Conservation (phyloP, 2,888 invertebrate genomes). For the Drosophila trichaetosa region DNA sequence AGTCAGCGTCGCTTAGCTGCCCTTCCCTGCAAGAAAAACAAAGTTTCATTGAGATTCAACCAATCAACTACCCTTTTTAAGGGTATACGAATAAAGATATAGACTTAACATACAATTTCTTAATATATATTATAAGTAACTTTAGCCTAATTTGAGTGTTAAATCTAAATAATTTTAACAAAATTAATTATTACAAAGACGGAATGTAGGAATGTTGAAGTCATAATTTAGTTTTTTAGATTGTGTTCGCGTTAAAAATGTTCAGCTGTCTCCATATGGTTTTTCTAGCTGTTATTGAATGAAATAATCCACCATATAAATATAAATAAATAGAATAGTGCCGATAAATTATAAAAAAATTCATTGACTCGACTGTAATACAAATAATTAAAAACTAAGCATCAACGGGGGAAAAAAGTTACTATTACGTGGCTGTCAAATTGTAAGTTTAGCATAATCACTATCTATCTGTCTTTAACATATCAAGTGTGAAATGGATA, state of each 20-base stretch:
- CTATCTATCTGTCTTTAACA: background rate
- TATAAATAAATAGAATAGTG: background rate
- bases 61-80: background rate
- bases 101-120: background rate
- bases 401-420: background rate
- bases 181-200: background rate
- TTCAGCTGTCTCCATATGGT: background rate
- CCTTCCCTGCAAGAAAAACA: background rate
- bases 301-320: background rate
- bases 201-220: background rate
- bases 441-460: background rate
- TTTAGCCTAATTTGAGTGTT: background rate
- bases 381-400: background rate
- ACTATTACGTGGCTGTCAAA: background rate
- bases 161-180: background rate
- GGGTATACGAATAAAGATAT: background rate
- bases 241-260: slow-evolving; percentile 1
- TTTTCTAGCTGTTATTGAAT: background rate
- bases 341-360: background rate
- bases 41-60: background rate
- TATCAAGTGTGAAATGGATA: background rate
- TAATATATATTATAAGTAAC: background rate
- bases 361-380: background rate
- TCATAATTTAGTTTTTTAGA: background rate
- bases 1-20: background rate